phyloP scores from a whole-genome alignment of 2,888 invertebrate genomes.

The Alloplasta piceator region DNA sequence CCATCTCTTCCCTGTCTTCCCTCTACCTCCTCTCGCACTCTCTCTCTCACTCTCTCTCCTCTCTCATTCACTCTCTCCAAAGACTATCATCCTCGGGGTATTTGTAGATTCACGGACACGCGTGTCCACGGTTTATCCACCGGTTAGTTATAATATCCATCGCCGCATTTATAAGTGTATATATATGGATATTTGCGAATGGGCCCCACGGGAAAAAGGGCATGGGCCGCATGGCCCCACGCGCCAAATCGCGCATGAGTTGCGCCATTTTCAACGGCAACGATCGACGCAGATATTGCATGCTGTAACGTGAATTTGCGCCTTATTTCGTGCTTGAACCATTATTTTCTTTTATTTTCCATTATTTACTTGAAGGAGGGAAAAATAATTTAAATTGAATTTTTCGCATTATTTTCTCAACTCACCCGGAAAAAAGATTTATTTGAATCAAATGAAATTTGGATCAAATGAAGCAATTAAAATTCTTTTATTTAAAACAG shows the following conservation, averaged over 20 bases:
- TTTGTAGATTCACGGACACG: conserved; percentile 77
- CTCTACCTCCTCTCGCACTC: conserved; percentile 25
- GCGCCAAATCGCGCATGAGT: no score
- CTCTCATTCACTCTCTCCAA: conserved; percentile 45
- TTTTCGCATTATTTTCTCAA: no score
- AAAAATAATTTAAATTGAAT: no score
- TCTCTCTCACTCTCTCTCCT: conserved; percentile 55
- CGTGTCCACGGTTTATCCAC: conserved; percentile 63
- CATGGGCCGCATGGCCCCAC: conserved; percentile 20
- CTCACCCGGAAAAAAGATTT: no score
- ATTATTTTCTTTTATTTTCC: no score
- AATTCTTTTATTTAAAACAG: no score
- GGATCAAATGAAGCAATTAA: no score
- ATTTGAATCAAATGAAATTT: no score
- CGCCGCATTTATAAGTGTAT: conserved; percentile 1
- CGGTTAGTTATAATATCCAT: conserved; percentile 52
- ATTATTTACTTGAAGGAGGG: no score
- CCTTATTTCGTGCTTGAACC: no score
- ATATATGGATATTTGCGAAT: neutral
- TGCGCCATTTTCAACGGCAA: neutral
- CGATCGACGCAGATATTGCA: neutral
- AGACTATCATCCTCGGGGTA: conserved; percentile 68
- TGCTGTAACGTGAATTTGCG: neutral
- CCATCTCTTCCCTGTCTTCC: conserved; percentile 48
- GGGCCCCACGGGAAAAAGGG: neutral